These are phyloP conservation scores for Capitella teleta DNA, from an alignment of 1,140 invertebrate species.

Conservation along the genomic window DNA sequence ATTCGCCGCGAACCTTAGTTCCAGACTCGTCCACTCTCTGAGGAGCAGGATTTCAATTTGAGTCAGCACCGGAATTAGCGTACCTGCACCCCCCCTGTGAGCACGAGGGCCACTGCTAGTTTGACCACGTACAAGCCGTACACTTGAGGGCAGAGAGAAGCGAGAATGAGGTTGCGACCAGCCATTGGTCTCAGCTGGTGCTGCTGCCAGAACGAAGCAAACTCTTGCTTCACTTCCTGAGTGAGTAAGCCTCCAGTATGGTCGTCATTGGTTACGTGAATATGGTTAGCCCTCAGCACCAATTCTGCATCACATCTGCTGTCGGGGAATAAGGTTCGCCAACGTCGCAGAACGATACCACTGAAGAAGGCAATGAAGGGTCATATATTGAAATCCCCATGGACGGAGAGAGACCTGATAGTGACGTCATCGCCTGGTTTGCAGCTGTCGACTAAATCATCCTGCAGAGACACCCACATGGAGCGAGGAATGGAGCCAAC, in stretches of 20 bases:
- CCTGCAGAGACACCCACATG: slow-evolving; percentile 66
- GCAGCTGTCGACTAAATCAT: slow-evolving; percentile 76
- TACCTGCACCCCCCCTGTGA: slow-evolving; percentile 57
- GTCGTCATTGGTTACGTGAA: slow-evolving; percentile 59
- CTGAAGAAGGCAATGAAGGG: slow-evolving; percentile 43
- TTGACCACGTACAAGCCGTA: slow-evolving; percentile 81
- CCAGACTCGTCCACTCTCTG: slow-evolving; percentile 48
- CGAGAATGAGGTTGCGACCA: slow-evolving; percentile 66
- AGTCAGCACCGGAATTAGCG: background rate
- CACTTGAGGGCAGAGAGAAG: slow-evolving; percentile 74
- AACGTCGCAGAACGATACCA: slow-evolving; percentile 63
- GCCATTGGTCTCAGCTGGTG: slow-evolving; percentile 53
- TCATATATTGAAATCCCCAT: background rate
- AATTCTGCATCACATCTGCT: slow-evolving; percentile 58
- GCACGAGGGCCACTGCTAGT: slow-evolving; percentile 61
- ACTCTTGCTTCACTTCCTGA: slow-evolving; percentile 60
- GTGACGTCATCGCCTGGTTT: slow-evolving; percentile 80
- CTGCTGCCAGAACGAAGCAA: slow-evolving; percentile 62
- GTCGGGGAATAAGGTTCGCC: slow-evolving; percentile 51
- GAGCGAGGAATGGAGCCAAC: slow-evolving; percentile 64
- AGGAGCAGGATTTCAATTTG: background rate
- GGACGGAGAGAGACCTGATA: slow-evolving; percentile 53
- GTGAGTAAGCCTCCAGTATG: slow-evolving; percentile 50
- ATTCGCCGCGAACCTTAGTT: slow-evolving; percentile 56
- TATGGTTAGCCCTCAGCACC: slow-evolving; percentile 60